Percentiles rank a stretch among this genome's conserved stretches.
These are phyloP conservation scores for Varanus komodoensis DNA, from an alignment of 2,113 vertebrate genomes.

Conservation along the genomic window DNA sequence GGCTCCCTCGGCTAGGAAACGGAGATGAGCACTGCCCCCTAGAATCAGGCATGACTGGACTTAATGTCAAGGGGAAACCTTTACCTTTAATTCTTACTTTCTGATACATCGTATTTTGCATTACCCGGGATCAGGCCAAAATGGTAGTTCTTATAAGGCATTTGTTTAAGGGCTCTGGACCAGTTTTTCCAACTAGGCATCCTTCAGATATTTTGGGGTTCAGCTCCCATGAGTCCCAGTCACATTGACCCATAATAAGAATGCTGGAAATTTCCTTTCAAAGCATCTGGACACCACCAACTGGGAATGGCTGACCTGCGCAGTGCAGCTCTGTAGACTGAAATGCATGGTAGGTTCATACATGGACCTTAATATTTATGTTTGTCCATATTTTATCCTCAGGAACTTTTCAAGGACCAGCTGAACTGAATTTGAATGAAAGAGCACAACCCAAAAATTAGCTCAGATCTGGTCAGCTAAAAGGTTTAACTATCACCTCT, in stretches of 20 bases:
- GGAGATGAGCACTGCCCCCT: too few species aligned
- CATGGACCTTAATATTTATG: not conserved
- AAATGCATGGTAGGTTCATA: not conserved
- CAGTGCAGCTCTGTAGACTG: not conserved
- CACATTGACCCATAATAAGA: too few species aligned
- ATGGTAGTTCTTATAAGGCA: not conserved
- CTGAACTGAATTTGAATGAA: not conserved
- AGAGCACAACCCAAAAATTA: not conserved
- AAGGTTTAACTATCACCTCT: slow-evolving; percentile 35
- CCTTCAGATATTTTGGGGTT: too few species aligned
- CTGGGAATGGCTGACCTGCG: not conserved
- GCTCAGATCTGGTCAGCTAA: slow-evolving; percentile 30
- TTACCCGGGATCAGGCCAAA: not conserved
- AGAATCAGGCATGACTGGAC: too few species aligned
- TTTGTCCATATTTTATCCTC: not conserved
- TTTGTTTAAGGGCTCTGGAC: slow-evolving; percentile 1
- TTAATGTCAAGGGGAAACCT: too few species aligned
- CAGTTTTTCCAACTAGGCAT: too few species aligned
- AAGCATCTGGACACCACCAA: too few species aligned
- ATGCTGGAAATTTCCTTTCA: too few species aligned
- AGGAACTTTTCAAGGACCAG: not conserved
- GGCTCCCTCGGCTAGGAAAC: too few species aligned
- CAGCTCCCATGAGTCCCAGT: too few species aligned
- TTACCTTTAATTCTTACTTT: not conserved
- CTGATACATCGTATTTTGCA: not conserved